Evolutionary conservation across 2,888 invertebrate species (phyloP), one percentile per base, ranked within the genome.

Genomic region (Timema cristinae): DNA sequence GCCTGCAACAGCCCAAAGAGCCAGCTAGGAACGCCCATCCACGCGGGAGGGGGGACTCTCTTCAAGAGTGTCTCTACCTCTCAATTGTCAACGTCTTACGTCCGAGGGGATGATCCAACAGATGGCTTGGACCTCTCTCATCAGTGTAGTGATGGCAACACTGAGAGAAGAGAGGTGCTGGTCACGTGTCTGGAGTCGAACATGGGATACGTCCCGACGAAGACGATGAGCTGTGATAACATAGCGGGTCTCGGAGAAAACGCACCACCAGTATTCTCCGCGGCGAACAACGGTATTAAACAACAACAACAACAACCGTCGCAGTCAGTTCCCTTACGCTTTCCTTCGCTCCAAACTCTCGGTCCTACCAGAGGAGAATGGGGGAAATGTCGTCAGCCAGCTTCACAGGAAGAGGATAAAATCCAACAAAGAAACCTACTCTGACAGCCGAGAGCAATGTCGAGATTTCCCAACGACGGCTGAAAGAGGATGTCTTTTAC

Each of bases 91-190:
- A 70, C 59, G 32, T 72, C 84, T 4, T 92, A 92, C 79, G 87
- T 92, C 54, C 90, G 91, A 79, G 91, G 91, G 74, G 92, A 92
- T 79, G 92, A 92, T 82, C 91, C 92, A 9, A 90, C 91, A n/a
- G 91, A 91, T 78, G 91, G 91, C 61, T 86, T 92, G 71, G 91
- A 90, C 79, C 84, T 90, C 9, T 59, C 72, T 47, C 50, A 52
- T 15, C 47, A 32, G 7, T 32, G 63, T 32, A 69, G 56, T 50
- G 56, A 71, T 16, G 16, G 67, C 6, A 13, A 54, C 11, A 9
- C 51, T 8, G 70, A 15, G 13, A 47, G n/a, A 2, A 61, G 50
- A 11, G 54, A 67, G 11, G 32, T 16, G 2, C 69, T 61, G 0
- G 68, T 68, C 6, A 54, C 54, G 11, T 56, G 56, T 7, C 47